Conservation (phyloP, 2,113 vertebrate genomes). For the Hypomesus transpacificus region DNA sequence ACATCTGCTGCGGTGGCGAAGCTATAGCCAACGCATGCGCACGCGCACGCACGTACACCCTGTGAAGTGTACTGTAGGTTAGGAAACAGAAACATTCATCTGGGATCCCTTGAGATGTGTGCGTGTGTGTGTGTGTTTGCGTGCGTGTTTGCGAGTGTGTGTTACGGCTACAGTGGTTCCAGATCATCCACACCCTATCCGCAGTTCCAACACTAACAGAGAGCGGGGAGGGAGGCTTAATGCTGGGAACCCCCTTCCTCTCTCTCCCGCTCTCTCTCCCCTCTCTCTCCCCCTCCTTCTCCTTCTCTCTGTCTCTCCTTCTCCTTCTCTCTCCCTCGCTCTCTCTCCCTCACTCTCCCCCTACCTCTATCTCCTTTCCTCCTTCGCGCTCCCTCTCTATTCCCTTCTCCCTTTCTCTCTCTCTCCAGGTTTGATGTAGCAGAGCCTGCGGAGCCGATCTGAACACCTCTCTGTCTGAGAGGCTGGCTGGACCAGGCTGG, state of each 20-base stretch:
- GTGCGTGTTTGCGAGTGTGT: not conserved
- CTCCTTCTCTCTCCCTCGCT: not conserved
- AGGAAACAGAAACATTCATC: not conserved
- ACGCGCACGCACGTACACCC: too few species aligned
- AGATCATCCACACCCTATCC: conserved; percentile 3
- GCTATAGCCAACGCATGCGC: too few species aligned
- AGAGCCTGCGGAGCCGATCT: not conserved
- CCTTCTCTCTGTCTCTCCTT: too few species aligned
- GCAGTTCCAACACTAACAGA: conserved; percentile 10
- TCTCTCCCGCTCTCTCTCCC: not conserved
- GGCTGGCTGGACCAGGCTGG: not conserved
- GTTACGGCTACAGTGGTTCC: not conserved
- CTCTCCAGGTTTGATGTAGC: not conserved
- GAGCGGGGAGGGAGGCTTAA: not conserved
- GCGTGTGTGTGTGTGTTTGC: not conserved
- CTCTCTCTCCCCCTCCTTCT: not conserved
- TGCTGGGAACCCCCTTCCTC: not conserved
- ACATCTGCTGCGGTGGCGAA: too few species aligned
- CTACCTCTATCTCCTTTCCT: too few species aligned
- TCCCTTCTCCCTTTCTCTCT: conserved; percentile 4
- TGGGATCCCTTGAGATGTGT: not conserved
- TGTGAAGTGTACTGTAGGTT: not conserved
- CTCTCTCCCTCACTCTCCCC: conserved; percentile 2
- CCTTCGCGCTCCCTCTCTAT: not conserved
- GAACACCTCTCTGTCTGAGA: not conserved